Evolutionary conservation across 2,113 vertebrate species (phyloP).

Genomic region (Sinocyclocheilus anophthalmus): DNA sequence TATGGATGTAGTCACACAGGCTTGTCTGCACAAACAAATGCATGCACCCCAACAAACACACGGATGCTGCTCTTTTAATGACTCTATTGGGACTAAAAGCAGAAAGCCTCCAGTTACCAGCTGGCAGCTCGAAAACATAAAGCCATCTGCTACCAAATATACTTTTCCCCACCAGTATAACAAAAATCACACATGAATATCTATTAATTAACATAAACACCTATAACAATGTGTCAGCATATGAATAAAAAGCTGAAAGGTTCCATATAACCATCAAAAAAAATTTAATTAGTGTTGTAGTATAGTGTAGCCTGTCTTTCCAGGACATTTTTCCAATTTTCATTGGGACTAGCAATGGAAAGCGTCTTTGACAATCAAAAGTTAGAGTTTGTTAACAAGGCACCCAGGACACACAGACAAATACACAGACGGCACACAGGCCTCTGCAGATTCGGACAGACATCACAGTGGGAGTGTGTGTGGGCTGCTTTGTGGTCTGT

Average conservation of each 20-base stretch:
- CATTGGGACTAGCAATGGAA: neutral
- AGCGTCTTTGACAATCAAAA: neutral
- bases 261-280: neutral
- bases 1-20: slow-evolving; percentile 28
- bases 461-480: slow-evolving; percentile 30
- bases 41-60: slow-evolving; percentile 29
- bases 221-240: slow-evolving; percentile 10
- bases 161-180: slow-evolving; percentile 18
- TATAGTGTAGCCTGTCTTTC: neutral
- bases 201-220: slow-evolving; percentile 25
- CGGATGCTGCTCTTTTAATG: slow-evolving; percentile 28
- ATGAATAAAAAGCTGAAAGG: neutral
- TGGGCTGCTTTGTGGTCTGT: slow-evolving; percentile 34
- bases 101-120: slow-evolving; percentile 40
- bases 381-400: slow-evolving; percentile 24
- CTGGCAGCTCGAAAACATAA: slow-evolving; percentile 22
- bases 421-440: neutral
- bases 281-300: no score
- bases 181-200: neutral
- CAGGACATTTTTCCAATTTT: neutral
- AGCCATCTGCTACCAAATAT: slow-evolving; percentile 41
- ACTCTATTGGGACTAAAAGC: slow-evolving; percentile 36
- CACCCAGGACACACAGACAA: neutral
- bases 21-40: slow-evolving; percentile 26
- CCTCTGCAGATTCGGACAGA: neutral